Conservation (phyloP, 2,888 invertebrate species). For the Eristalis intricaria region DNA sequence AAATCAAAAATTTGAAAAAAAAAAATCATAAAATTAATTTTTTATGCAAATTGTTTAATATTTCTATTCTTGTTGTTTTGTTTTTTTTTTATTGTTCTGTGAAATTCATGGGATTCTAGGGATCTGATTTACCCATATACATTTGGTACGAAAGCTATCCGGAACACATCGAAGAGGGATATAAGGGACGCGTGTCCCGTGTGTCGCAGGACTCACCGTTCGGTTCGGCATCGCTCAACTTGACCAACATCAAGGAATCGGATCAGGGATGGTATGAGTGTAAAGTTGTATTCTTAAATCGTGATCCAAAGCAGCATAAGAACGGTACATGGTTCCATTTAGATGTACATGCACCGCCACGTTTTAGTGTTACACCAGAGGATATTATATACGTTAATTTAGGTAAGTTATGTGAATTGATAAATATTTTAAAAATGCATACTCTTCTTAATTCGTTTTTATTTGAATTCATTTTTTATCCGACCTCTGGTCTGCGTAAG, state of each 20-base stretch:
- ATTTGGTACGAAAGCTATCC: slow-evolving; percentile 99
- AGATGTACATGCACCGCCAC: slow-evolving; percentile 97
- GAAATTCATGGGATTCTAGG: slow-evolving; percentile 83
- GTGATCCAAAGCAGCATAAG: slow-evolving; percentile 94
- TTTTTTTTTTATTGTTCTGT: slow-evolving; percentile 18
- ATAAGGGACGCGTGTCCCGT: slow-evolving; percentile 94
- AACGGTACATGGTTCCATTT: slow-evolving; percentile 99
- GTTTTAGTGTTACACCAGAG: slow-evolving; percentile 97
- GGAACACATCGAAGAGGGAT: slow-evolving; percentile 96
- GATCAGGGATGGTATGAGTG: slow-evolving; percentile 99
- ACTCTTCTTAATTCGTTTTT: too few species aligned
- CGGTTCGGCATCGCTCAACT: slow-evolving; percentile 96
- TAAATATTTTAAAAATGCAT: too few species aligned
- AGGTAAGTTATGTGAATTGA: slow-evolving; percentile 81
- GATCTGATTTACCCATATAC: slow-evolving; percentile 97
- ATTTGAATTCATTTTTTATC: too few species aligned
- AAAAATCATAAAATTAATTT: background rate
- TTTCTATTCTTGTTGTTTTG: slow-evolving; percentile 28
- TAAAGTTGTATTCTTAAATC: slow-evolving; percentile 96
- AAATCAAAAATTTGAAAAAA: slow-evolving; percentile 8
- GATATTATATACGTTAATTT: slow-evolving; percentile 98
- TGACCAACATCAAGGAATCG: slow-evolving; percentile 95
- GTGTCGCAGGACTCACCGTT: slow-evolving; percentile 93
- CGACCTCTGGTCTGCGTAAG: too few species aligned
- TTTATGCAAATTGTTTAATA: slow-evolving; percentile 25